Base-by-base conservation (phyloP, 2,888 invertebrate species). In the Phania funesta region DNA sequence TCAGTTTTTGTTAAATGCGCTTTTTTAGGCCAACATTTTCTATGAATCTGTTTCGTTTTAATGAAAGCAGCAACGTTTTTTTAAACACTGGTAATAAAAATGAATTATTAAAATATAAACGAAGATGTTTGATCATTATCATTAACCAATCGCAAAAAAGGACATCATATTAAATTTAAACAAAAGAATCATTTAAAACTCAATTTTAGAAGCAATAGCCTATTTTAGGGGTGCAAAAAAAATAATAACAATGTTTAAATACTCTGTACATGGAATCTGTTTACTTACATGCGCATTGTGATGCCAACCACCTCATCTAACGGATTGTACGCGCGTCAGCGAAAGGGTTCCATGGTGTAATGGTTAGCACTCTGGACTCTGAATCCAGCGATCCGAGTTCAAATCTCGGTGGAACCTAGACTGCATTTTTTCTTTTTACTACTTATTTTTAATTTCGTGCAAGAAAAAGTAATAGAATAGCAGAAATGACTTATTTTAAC, bases 331-430 rank as follows among this genome's bases (percentile, higher is more conserved):
- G 0, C 8, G 5, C 11, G 9, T 3, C 1, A 7, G n/a, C 13
- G 41, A 84, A 48, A 24, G 38, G 88, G 88, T 88, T 88, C 88
- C 87, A 88, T 88, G 88, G 88, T 88, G 88, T 88, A 89, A 88
- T 88, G 88, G 88, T 88, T 87, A 89, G 88, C 88, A 89, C 88
- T 88, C 88, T 88, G 88, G 88, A 89, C 88, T 89, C 87, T 89
- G 88, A 89, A 89, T 89, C 88, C 88, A 88, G 88, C 88, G 88
- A 89, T 88, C 88, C 87, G 88, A 89, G 88, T 89, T 89, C 88
- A 87, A 89, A 84, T 89, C 88, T 89, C 88, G 88, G 88, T 89
- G 88, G 88, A 87, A 88, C 88, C 88, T 88, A 7, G 29, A 7
- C 4, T 29, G 29, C 4, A 4, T 29, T 38, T 38, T 35, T 35